Percentiles rank a stretch among this genome's conserved stretches.
phyloP scores from a whole-genome alignment of 2,113 vertebrate genomes.

The Malurus melanocephalus region DNA sequence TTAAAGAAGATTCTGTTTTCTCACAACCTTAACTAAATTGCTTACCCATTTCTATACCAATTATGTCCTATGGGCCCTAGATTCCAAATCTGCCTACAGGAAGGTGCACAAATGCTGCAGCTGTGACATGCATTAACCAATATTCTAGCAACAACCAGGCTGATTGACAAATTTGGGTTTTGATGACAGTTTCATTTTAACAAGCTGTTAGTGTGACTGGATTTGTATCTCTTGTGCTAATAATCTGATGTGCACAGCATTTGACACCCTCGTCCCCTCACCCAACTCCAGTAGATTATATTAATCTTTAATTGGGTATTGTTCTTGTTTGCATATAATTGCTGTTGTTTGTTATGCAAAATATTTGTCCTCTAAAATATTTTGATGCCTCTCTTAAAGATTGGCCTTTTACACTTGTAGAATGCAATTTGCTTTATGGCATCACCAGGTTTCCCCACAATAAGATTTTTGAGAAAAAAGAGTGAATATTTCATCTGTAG shows the following conservation, averaged over 20 bases:
- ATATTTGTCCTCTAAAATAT: background rate
- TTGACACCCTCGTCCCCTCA: background rate
- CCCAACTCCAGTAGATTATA: background rate
- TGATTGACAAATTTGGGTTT: background rate
- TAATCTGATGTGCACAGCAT: background rate
- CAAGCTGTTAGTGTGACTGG: background rate
- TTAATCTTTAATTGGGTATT: background rate
- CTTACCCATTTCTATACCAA: background rate
- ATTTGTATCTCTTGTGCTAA: background rate
- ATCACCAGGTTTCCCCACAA: background rate
- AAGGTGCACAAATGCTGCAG: background rate
- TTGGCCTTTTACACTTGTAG: background rate
- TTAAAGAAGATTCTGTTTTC: background rate
- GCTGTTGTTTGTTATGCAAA: slow-evolving; percentile 7
- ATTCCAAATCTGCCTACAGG: background rate
- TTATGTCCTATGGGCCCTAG: background rate
- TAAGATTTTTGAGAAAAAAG: background rate
- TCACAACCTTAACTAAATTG: background rate
- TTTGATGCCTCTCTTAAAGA: background rate
- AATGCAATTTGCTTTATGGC: background rate
- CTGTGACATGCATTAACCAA: background rate
- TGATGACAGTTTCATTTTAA: background rate
- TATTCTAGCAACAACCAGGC: background rate
- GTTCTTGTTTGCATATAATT: background rate
- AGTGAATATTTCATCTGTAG: background rate